Percentiles rank a stretch among this genome's conserved stretches.
Evolutionary conservation across 1,140 invertebrate species (phyloP).

Genomic region (Gonatopus flavifemur): DNA sequence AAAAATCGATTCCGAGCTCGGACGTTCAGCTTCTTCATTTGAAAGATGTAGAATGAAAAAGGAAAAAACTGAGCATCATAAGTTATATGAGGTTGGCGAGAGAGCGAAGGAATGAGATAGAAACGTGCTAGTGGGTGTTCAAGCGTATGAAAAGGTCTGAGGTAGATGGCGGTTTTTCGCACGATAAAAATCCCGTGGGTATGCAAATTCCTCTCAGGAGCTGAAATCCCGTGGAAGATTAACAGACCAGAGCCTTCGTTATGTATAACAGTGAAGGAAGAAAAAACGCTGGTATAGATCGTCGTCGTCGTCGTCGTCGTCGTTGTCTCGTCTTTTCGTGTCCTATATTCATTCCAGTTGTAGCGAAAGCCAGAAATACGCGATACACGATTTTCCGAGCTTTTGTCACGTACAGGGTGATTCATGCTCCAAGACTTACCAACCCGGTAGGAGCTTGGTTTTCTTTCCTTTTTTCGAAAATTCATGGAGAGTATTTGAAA

Average conservation of each 20-base stretch:
- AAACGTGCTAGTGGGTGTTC: background rate
- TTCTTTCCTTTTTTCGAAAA: no score
- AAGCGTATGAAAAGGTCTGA: background rate
- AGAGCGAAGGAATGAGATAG: constrained; percentile 1
- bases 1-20: no score
- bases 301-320: background rate
- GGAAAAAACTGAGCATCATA: background rate
- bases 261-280: no score
- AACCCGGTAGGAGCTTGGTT: no score
- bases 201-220: constrained; percentile 37
- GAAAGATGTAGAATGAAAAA: background rate
- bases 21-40: no score
- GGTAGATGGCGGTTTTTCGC: constrained; percentile 17
- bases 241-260: constrained; percentile 17
- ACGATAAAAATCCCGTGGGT: constrained; percentile 37
- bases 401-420: no score
- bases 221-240: constrained; percentile 32
- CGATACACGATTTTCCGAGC: no score
- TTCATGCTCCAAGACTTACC: no score
- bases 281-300: no score
- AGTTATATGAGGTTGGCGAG: constrained; percentile 10
- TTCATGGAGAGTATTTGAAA: no score
- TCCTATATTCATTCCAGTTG: no score
- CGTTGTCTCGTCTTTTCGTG: constrained; percentile 7
- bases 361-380: no score